Evolutionary conservation across 1,140 invertebrate species (phyloP).

Genomic region (Notospermus geniculatus): DNA sequence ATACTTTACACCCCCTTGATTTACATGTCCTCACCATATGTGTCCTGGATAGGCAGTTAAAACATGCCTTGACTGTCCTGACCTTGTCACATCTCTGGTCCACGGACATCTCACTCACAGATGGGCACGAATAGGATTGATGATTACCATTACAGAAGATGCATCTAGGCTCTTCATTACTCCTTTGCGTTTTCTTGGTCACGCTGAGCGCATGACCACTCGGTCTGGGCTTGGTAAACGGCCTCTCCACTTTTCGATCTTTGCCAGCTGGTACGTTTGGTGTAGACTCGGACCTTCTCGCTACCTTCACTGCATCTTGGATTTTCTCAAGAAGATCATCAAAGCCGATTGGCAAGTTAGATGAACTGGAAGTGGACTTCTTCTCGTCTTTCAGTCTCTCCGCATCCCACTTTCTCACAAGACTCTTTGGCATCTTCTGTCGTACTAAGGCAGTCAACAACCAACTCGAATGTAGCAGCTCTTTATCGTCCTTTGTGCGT

Average conservation of each 20-base stretch:
- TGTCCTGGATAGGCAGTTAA: not conserved
- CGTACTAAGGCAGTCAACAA: not conserved
- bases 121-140: not conserved
- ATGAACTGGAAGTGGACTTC: no score
- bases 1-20: not conserved
- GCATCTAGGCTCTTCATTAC: not conserved
- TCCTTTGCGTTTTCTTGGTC: not conserved
- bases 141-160: conserved; percentile 8
- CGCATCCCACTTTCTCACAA: conserved; percentile 1
- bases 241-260: not conserved
- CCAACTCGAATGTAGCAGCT: not conserved
- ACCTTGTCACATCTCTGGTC: not conserved
- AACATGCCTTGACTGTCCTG: not conserved
- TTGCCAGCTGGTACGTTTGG: not conserved
- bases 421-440: not conserved
- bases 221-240: not conserved
- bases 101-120: not conserved
- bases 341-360: not conserved
- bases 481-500: not conserved
- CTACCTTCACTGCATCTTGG: not conserved
- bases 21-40: not conserved
- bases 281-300: not conserved
- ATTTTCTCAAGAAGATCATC: not conserved
- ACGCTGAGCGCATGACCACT: not conserved
- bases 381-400: not conserved